Conservation (phyloP, 2,113 vertebrate species). For the Dicerorhinus sumatrensis region DNA sequence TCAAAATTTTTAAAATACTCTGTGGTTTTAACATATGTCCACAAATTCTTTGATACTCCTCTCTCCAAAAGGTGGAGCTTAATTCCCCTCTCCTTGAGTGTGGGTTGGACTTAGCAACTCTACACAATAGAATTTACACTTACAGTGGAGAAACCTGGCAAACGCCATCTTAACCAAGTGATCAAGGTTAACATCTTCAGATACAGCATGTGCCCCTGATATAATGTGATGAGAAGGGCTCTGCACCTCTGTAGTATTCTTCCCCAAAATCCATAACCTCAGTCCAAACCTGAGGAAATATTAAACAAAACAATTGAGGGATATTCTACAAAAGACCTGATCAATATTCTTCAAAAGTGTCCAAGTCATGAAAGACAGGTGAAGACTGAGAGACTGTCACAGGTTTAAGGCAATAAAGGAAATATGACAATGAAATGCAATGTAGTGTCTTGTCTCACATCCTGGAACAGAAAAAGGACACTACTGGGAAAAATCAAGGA, state of each 20-base stretch:
- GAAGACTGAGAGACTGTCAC: not conserved
- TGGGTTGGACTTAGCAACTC: not conserved
- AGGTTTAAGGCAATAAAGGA: not conserved
- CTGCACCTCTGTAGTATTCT: not conserved
- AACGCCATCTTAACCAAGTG: not conserved
- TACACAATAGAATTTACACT: not conserved
- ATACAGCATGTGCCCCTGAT: accelerated
- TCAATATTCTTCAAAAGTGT: not conserved
- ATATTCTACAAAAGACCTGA: not conserved
- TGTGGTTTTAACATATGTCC: not conserved
- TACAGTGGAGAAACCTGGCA: not conserved
- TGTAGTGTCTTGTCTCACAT: not conserved
- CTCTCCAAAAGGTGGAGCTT: not conserved
- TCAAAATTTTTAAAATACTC: not conserved
- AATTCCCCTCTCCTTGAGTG: not conserved
- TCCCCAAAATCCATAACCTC: not conserved
- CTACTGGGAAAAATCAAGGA: not conserved
- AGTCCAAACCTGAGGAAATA: not conserved
- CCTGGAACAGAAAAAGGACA: not conserved
- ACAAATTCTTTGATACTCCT: not conserved
- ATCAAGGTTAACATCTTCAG: no score
- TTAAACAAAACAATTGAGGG: not conserved
- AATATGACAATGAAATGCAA: not conserved
- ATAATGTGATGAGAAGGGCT: not conserved
- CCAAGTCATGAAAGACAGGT: not conserved